Conservation (phyloP, 2,888 invertebrate genomes). For the Nowickia ferox region DNA sequence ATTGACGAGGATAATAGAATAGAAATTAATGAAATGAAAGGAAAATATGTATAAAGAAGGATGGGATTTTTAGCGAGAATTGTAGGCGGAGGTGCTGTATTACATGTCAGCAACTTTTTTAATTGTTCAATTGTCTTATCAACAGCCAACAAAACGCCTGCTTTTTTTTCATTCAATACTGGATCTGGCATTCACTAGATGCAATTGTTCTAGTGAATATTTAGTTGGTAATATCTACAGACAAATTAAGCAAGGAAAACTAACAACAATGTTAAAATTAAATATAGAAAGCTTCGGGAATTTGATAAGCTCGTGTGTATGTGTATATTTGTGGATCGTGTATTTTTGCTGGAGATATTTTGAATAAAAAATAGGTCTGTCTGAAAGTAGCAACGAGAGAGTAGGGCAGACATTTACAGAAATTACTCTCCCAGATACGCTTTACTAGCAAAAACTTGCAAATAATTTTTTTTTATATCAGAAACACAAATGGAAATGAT, state of each 20-base stretch:
- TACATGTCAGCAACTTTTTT: slow-evolving; percentile 81
- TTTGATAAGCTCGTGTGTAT: not conserved
- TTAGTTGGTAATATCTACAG: too few species aligned
- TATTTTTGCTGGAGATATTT: too few species aligned
- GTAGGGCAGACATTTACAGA: too few species aligned
- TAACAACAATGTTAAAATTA: not conserved
- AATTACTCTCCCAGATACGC: too few species aligned
- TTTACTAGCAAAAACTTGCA: too few species aligned
- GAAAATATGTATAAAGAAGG: slow-evolving; percentile 33
- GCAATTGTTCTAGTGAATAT: slow-evolving; percentile 12
- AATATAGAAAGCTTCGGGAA: not conserved
- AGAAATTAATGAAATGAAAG: slow-evolving; percentile 46
- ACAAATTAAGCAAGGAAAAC: not conserved
- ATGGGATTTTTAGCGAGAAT: slow-evolving; percentile 71
- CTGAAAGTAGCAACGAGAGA: too few species aligned
- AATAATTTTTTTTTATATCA: too few species aligned
- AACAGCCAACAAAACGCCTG: slow-evolving; percentile 81
- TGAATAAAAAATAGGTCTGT: too few species aligned
- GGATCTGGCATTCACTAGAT: slow-evolving; percentile 29
- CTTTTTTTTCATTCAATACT: slow-evolving; percentile 55
- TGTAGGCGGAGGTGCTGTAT: slow-evolving; percentile 75
- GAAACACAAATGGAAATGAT: too few species aligned
- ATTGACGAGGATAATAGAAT: slow-evolving; percentile 46
- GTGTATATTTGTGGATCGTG: not conserved
- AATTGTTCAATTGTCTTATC: slow-evolving; percentile 77